These are phyloP conservation scores for Pangasius djambal DNA, from an alignment of 2,797 vertebrate genomes.

Conservation along the genomic window DNA sequence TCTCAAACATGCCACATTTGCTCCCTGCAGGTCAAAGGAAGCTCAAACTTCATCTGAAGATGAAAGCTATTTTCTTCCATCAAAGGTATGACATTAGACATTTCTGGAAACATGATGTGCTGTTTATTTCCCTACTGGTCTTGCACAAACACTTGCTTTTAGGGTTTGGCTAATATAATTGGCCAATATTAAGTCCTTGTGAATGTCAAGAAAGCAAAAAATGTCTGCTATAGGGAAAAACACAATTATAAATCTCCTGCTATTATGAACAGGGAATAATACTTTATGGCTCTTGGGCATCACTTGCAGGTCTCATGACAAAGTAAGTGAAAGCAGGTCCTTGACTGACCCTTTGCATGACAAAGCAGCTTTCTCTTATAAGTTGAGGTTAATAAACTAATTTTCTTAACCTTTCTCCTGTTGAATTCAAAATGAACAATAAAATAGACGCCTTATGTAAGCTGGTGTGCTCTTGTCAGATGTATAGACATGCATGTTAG, in stretches of 20 bases:
- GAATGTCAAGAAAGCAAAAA: neutral
- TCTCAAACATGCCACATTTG: neutral
- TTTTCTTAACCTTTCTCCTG: neutral
- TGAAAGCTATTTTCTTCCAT: slow-evolving; percentile 77
- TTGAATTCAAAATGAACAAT: neutral
- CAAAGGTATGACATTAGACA: slow-evolving; percentile 72
- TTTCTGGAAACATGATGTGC: neutral
- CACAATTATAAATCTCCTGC: neutral
- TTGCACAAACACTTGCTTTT: neutral
- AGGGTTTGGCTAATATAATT: neutral
- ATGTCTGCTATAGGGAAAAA: neutral
- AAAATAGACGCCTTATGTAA: neutral
- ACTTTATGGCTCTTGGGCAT: neutral
- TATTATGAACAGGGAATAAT: neutral
- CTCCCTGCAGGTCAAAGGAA: slow-evolving; percentile 70
- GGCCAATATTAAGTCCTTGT: neutral
- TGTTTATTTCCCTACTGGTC: neutral
- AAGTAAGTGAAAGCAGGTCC: neutral
- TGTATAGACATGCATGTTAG: neutral
- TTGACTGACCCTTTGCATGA: neutral
- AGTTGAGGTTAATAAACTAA: neutral
- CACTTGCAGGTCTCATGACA: neutral
- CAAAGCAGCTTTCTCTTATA: neutral
- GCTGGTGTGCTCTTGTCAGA: neutral
- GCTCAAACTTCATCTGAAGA: slow-evolving; percentile 77